A percentile compares a stretch with the other conserved stretches of the same genome.
Conservation (phyloP, 1,140 invertebrate species). For the Bombyx mori region DNA sequence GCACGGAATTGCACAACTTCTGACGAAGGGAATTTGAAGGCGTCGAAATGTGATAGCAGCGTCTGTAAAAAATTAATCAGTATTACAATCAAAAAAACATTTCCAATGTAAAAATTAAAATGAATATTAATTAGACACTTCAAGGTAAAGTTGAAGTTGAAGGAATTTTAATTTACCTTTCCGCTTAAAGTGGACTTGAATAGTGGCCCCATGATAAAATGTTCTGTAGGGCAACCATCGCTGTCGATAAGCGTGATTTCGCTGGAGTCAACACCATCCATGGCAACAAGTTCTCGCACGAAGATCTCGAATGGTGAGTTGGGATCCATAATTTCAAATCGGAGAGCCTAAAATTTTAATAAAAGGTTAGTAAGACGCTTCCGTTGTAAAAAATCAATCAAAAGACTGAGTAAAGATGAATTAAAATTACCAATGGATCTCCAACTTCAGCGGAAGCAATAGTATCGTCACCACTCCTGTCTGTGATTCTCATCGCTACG, state of each 20-base stretch:
- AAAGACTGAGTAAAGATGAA: constrained; percentile 4
- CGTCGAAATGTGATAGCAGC: constrained; percentile 92
- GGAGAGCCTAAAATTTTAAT: constrained; percentile 73
- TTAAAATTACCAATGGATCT: constrained; percentile 78
- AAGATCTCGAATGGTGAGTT: constrained; percentile 96
- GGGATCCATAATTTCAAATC: constrained; percentile 92
- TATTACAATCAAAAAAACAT: no score
- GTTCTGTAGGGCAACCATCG: constrained; percentile 92
- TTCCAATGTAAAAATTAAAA: background rate
- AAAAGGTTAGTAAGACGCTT: background rate
- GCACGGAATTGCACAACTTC: constrained; percentile 96
- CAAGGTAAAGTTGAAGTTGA: no score
- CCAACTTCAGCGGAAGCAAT: constrained; percentile 89
- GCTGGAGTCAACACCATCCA: constrained; percentile 93
- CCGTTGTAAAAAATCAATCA: background rate
- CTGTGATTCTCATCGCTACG: constrained; percentile 95
- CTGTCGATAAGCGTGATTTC: constrained; percentile 94
- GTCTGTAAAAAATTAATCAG: constrained; percentile 72
- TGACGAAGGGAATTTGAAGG: constrained; percentile 96
- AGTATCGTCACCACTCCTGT: constrained; percentile 83
- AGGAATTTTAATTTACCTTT: constrained; percentile 72
- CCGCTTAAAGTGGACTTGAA: constrained; percentile 83
- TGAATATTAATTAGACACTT: background rate
- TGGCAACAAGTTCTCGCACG: constrained; percentile 92
- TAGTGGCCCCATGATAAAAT: constrained; percentile 92